These are phyloP conservation scores for Leptosomus discolor DNA, from an alignment of 2,113 vertebrate genomes.

Conservation along the genomic window DNA sequence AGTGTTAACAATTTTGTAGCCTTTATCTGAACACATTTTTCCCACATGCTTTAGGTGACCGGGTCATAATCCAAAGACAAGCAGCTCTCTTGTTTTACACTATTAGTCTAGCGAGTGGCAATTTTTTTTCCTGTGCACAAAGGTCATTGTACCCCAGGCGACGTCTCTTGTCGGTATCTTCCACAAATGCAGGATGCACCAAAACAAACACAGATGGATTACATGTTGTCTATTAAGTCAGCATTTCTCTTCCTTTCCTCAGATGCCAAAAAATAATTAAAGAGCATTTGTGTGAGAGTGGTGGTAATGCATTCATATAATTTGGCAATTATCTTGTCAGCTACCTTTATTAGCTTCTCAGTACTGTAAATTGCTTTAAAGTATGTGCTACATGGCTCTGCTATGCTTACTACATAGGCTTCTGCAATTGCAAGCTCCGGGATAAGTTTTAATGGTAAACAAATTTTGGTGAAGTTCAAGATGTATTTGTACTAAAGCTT, in stretches of 20 bases:
- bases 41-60: constrained; percentile 71
- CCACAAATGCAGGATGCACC: constrained; percentile 45
- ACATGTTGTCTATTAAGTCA: constrained; percentile 15
- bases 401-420: neutral
- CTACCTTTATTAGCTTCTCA: constrained; percentile 48
- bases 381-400: neutral
- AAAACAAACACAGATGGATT: constrained; percentile 63
- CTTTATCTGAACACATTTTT: constrained; percentile 67
- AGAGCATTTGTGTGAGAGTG: neutral
- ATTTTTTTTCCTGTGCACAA: constrained; percentile 26
- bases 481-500: neutral
- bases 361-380: constrained; percentile 31
- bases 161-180: constrained; percentile 18
- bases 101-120: constrained; percentile 29
- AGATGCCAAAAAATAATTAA: constrained; percentile 67
- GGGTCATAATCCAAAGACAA: constrained; percentile 69
- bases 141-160: constrained; percentile 57
- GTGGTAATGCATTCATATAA: constrained; percentile 40
- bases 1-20: constrained; percentile 70
- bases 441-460: neutral
- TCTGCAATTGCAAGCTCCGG: neutral
- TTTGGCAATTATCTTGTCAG: constrained; percentile 66
- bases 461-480: neutral
- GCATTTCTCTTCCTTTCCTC: constrained; percentile 41
- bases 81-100: constrained; percentile 56